Evolutionary conservation across 2,113 vertebrate genomes (phyloP), one percentile per base, ranked within the genome.

Genomic region (Ploceus nigricollis): DNA sequence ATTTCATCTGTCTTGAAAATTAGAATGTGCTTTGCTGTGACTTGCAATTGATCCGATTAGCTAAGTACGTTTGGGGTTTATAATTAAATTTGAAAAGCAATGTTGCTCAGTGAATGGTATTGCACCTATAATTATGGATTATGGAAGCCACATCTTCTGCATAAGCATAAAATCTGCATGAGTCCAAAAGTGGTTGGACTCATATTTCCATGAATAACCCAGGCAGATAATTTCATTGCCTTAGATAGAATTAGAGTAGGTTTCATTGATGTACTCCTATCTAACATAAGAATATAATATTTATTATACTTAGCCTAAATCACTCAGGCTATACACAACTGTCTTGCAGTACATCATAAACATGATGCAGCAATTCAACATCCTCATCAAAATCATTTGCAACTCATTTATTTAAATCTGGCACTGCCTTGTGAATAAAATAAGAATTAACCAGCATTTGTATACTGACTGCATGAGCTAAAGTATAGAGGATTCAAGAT

Each of bases 1-100:
- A 97, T 97, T 92, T 96, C 93, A 96, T 97, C 93, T 82, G 60
- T 90, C 94, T 86, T 94, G 97, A 97, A 97, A 97, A 97, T 97
- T 72, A 96, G 92, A 96, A 95, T 90, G 91, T 75, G 64, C 82
- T 97, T 96, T 96, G 90, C 90, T 96, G 93, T 96, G 93, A 93
- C 87, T 96, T 94, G 82, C 90, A 96, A 94, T 97, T 96, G 96
- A 97, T 97, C 90, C 6, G 57, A 96, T 97, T 97, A 96, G 79
- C 90, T 95, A 93, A 97, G 82, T 86, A 86, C 3, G 0, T 96
- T 96, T 82, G 92, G 88, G 76, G 60, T 82, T 96, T 96, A 53
- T 93, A 97, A 97, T 96, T 95, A 94, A 89, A 96, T 94, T 95
- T 89, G 82, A 82, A 82, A 96, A 63, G 76, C 80, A 13, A 4